Conservation (phyloP, 2,888 invertebrate genomes). For the Temnothorax ravouxi region DNA sequence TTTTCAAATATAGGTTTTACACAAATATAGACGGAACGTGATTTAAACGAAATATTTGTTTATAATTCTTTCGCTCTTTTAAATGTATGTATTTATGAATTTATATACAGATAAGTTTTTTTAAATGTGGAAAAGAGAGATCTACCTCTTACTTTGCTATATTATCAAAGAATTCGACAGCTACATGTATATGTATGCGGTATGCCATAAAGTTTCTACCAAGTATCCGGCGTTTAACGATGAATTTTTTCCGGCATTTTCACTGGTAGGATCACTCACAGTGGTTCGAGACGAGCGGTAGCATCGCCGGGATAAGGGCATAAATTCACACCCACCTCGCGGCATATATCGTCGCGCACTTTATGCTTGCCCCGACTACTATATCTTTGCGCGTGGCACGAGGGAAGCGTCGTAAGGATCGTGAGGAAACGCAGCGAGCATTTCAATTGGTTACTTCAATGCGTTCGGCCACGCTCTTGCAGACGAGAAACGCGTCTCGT, state of each 20-base stretch:
- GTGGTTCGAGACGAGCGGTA: slow-evolving; percentile 18
- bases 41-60: not conserved
- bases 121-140: not conserved
- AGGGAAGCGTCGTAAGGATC: slow-evolving; percentile 57
- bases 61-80: not conserved
- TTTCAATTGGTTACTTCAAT: slow-evolving; percentile 74
- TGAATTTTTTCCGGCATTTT: slow-evolving; percentile 19
- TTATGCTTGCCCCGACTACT: slow-evolving; percentile 67
- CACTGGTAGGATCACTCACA: slow-evolving; percentile 2
- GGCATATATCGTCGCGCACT: slow-evolving; percentile 69
- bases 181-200: not conserved
- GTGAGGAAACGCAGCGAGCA: slow-evolving; percentile 66
- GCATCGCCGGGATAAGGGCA: slow-evolving; percentile 62
- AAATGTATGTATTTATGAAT: not conserved
- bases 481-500: slow-evolving; percentile 52
- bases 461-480: slow-evolving; percentile 64
- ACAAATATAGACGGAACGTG: not conserved
- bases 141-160: not conserved
- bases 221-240: slow-evolving; percentile 32
- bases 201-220: slow-evolving; percentile 33
- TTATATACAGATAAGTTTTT: not conserved
- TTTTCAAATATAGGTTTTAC: not conserved
- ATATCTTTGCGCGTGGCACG: slow-evolving; percentile 57
- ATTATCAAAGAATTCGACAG: not conserved
- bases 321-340: slow-evolving; percentile 65